Evolutionary conservation across 2,888 invertebrate genomes (phyloP), one percentile per base, ranked within the genome.

Genomic region (Lithophane socia): DNA sequence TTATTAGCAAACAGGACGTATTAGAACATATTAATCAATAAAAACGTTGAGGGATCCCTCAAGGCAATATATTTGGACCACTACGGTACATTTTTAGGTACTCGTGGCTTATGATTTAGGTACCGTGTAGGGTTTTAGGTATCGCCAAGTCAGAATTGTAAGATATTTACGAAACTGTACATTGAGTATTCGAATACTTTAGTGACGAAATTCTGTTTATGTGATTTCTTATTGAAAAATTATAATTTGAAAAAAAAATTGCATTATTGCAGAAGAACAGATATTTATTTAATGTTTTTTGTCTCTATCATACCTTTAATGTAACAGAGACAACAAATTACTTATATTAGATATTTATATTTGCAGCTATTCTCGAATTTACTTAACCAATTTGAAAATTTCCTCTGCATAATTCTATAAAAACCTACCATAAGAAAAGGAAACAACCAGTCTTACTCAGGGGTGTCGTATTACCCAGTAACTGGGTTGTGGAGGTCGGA

Each of bases 121-220:
- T 78, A 78, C 72, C 83, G 72, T 42, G 63, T 67, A 77, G 56
- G 13, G 4, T 44, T 44, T 69, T 73, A 73, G 52, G 49, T 52
- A 66, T 42, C n/a, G 74, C 84, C 84, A 83, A 79, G 74, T 52
- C 78, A 78, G 64, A 64, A 65, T 66, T 84, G 71, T 63, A 61
- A 72, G 64, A 84, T 84, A 63, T 65, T 71, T 68, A 47, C n/a
- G 18, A 42, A 49, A 67, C 16, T n/a, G 10, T 74, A 66, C 69
- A 65, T 74, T 42, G 37, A 56, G 56, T 76, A 58, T 82, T 52
- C 3, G n/a, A 76, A 79, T 76, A 58, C 16, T 79, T 56, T 79
- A 49, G 29, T 81, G 13, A 29, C 18, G 37, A 61, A 54, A 77
- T 42, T 58, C 4, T 47, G 18, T 37, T 47, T 21, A n/a, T 29